Evolutionary conservation across 2,113 vertebrate genomes (phyloP), one percentile per base, ranked within the genome.

Genomic region (Holacanthus passer): DNA sequence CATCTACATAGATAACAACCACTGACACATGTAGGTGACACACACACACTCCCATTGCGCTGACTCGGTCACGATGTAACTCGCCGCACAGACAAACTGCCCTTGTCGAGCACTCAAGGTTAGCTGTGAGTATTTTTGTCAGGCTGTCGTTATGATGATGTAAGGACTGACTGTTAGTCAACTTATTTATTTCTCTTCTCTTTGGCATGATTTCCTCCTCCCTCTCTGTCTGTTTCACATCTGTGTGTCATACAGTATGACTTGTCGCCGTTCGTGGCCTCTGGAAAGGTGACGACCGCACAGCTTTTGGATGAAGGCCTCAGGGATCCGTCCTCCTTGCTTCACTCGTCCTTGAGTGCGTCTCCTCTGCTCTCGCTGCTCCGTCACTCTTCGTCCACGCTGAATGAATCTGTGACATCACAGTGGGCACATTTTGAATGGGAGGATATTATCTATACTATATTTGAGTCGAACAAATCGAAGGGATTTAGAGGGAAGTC

Each of bases 41-140:
- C 73, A 83, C 52, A 79, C 70, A 72, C 58, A 77, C 70, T 77
- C 52, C 12, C 76, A 39, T 24, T 45, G 53, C 52, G 20, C 83
- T 85, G 79, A 87, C 75, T 82, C 22, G 47, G 83, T 73, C 83
- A 80, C 27, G 8, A 7, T 73, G 68, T 77, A 53, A 31, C 43
- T 39, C 11, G 31, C 37, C 10, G n/a, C 47, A 60, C 77, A 65
- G 64, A 63, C 74, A 67, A 24, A 63, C 47, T 63, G 79, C 48
- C 73, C 82, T 81, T 75, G 69, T 50, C 65, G 29, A 84, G 74
- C 48, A 56, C 70, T 81, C 37, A n/a, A 83, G 79, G 81, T 71
- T 65, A 59, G 66, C 27, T 72, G 77, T 37, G 77, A 50, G 76
- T 66, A 47, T 73, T 87, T 88, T 73, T 78, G 55, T 72, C 32